Conservation (phyloP, 1,140 invertebrate species). For the Lepidurus packardi region DNA sequence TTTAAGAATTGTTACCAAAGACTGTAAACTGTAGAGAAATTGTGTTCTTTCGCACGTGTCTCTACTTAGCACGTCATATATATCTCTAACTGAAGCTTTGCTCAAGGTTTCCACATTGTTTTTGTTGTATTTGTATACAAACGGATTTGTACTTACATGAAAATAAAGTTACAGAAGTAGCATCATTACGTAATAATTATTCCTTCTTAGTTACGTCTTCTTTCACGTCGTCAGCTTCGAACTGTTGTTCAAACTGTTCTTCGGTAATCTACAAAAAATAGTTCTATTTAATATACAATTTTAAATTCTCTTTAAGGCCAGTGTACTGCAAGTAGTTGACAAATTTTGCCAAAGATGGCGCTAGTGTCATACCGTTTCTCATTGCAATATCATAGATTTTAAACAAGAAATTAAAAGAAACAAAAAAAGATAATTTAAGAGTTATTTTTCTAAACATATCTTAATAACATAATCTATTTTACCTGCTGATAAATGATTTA, state of each 20-base stretch:
- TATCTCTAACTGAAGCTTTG: no score
- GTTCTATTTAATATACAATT: slow-evolving; percentile 29
- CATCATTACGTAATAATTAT: not conserved
- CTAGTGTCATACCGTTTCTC: slow-evolving; percentile 28
- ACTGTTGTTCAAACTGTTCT: slow-evolving; percentile 44
- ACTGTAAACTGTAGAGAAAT: no score
- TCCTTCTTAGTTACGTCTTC: not conserved
- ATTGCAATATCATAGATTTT: slow-evolving; percentile 27
- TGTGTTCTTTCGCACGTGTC: no score
- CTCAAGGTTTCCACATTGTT: no score
- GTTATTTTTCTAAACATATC: no score
- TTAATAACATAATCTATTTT: no score
- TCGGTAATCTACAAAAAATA: slow-evolving; percentile 45
- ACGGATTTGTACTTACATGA: not conserved
- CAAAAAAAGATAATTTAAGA: not conserved
- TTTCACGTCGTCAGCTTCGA: not conserved
- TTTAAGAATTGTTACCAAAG: no score
- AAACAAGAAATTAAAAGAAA: slow-evolving; percentile 39
- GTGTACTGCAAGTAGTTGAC: slow-evolving; percentile 32
- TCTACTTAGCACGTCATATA: no score
- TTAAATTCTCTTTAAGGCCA: not conserved
- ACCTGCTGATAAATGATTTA: no score
- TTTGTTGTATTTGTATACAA: no score
- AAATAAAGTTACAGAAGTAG: not conserved
- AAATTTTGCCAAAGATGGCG: slow-evolving; percentile 33